Percentiles rank a stretch among this genome's conserved stretches.
These are phyloP conservation scores for Iphiclides podalirius DNA, from an alignment of 2,888 invertebrate genomes.

Conservation along the genomic window DNA sequence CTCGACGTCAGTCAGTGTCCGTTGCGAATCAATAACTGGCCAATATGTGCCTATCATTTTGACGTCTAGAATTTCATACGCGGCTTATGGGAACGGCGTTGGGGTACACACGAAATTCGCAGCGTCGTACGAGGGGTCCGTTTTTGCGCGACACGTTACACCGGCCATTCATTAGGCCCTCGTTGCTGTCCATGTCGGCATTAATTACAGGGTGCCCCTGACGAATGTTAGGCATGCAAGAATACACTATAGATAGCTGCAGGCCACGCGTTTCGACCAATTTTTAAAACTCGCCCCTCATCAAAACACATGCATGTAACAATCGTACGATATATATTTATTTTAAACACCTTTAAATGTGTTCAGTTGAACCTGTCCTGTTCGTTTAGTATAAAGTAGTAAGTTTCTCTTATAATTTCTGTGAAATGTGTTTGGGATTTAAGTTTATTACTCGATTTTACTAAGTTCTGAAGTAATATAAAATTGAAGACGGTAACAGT, in stretches of 20 bases:
- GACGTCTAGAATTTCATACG: conserved; percentile 64
- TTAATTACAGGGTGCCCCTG: conserved; percentile 69
- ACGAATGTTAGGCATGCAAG: conserved; percentile 55
- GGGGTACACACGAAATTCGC: conserved; percentile 35
- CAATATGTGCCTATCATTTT: conserved; percentile 72
- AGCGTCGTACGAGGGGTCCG: conserved; percentile 55
- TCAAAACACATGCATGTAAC: conserved; percentile 23
- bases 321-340: no score
- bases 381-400: no score
- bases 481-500: no score
- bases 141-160: conserved; percentile 68
- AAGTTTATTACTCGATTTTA: no score
- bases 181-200: conserved; percentile 57
- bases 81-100: conserved; percentile 36
- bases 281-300: background rate
- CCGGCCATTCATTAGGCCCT: conserved; percentile 69
- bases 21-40: conserved; percentile 63
- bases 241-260: conserved; percentile 12
- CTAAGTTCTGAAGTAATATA: no score
- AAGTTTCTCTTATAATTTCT: no score
- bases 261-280: background rate
- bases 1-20: conserved; percentile 47
- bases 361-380: no score
- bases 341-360: no score
- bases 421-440: no score